Base-by-base conservation (phyloP, 2,888 invertebrate genomes). In the Dicranocentrus wangi region DNA sequence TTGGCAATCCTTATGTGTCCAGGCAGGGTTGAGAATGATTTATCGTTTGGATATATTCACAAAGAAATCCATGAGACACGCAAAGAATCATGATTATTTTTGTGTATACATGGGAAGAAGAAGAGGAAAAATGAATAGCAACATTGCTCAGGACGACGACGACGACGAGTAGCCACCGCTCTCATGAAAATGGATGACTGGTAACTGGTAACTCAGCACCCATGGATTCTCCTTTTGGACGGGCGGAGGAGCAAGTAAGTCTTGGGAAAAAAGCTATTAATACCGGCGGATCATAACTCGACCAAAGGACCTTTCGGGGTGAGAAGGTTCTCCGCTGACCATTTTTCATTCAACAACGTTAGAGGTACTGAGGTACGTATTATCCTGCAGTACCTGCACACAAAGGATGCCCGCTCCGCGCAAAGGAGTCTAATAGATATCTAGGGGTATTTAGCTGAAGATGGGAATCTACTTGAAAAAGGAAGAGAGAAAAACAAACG, bases 301-400 rank as follows among this genome's bases (percentile, higher is more conserved):
- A 61, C 71, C 47, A 43, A 47, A 55, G 47, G 61, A 71, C 71
- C 71, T 71, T 58, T 47, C 8, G 61, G 71, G 71, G 60, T 42
- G 43, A 47, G 47, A 27, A 51, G 61, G 60, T 71, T 71, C 47
- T 60, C 43, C 8, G 7, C 53, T 28, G 51, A 23, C 61, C 61
- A 72, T 72, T 72, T 72, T 72, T 72, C 72, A 63, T 63, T 63
- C 53, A 66, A 43, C 43, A 66, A 5, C 13, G 39, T 32, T n/a
- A 32, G 8, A 58, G 13, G 39, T 8, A 39, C 13, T 39, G 39
- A 39, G 13, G 39, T 39, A 13, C 7, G 13, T 39, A 39, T 39
- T 39, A 13, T 39, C 13, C 39, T 7, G 8, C 39, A 39, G 39
- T 39, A 39, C 7, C 7, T 39, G 39, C n/a, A n/a, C n/a, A n/a